Conservation (phyloP, 1,140 invertebrate species). For the Pectinophora gossypiella region DNA sequence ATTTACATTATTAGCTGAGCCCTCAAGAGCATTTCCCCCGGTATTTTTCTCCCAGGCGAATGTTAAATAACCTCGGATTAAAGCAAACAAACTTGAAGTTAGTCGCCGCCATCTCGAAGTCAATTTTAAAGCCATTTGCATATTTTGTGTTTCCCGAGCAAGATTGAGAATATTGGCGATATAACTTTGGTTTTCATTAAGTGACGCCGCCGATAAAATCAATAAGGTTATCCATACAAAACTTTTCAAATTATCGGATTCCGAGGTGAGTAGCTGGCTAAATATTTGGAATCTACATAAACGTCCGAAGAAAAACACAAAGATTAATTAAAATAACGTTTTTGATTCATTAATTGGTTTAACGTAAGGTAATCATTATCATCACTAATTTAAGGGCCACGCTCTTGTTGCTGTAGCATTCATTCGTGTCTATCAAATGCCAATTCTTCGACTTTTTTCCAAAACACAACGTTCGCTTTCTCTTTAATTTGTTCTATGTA, state of each 20-base stretch:
- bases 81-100: slow-evolving; percentile 20
- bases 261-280: not conserved
- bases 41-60: not conserved
- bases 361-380: too few species aligned
- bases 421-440: too few species aligned
- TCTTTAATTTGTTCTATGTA: too few species aligned
- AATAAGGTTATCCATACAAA: not conserved
- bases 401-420: too few species aligned
- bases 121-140: slow-evolving; percentile 42
- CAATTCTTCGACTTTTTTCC: too few species aligned
- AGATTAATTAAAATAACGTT: too few species aligned
- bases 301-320: not conserved
- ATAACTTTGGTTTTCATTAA: slow-evolving; percentile 18
- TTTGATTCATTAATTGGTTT: too few species aligned
- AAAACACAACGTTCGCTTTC: too few species aligned
- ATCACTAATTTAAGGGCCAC: too few species aligned
- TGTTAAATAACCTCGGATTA: slow-evolving; percentile 2
- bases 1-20: not conserved
- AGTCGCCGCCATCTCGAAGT: slow-evolving; percentile 23
- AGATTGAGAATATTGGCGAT: slow-evolving; percentile 16
- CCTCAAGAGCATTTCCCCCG: not conserved
- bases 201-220: slow-evolving; percentile 1
- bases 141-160: slow-evolving; percentile 28
- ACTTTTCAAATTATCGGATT: slow-evolving; percentile 2
- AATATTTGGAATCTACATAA: not conserved